Percentiles rank a stretch among this genome's conserved stretches.
Evolutionary conservation across 2,888 invertebrate species (phyloP).

Genomic region (Reticulitermes lucifugus): DNA sequence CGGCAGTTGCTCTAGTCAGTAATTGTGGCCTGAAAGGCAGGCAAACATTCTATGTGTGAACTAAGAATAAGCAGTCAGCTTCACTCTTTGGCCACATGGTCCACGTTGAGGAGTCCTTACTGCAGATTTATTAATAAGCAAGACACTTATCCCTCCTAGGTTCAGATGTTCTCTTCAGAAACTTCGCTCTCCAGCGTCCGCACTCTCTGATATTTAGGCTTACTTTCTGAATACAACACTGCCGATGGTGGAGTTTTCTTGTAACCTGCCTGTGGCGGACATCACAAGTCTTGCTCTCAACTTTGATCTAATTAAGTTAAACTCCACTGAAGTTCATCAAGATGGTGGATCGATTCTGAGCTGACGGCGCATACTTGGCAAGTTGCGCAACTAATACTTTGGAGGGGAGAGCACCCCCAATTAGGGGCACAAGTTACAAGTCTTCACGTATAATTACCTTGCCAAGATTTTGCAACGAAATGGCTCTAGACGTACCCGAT

Average conservation of each 20-base stretch:
- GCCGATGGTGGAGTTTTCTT: not conserved
- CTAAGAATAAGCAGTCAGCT: no score
- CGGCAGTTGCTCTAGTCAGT: no score
- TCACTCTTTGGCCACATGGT: no score
- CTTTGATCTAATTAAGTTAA: conserved; percentile 36
- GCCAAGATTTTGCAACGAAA: conserved; percentile 42
- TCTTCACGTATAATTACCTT: conserved; percentile 37
- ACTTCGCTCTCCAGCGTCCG: no score
- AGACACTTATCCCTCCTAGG: no score
- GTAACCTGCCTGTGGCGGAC: conserved; percentile 3
- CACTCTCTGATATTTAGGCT: no score
- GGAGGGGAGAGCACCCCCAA: conserved; percentile 36
- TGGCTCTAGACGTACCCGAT: conserved; percentile 6
- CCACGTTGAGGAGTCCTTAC: no score
- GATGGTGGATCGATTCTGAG: conserved; percentile 30
- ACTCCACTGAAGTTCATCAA: conserved; percentile 39
- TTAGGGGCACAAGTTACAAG: conserved; percentile 42
- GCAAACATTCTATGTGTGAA: no score
- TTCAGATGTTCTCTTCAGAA: no score
- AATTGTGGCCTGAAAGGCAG: no score
- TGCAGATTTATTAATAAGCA: no score
- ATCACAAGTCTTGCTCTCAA: conserved; percentile 35
- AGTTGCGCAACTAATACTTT: conserved; percentile 30
- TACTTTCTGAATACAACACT: no score
- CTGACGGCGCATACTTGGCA: conserved; percentile 10